Conservation (phyloP, 2,888 invertebrate species). For the Seira sanloemensis region DNA sequence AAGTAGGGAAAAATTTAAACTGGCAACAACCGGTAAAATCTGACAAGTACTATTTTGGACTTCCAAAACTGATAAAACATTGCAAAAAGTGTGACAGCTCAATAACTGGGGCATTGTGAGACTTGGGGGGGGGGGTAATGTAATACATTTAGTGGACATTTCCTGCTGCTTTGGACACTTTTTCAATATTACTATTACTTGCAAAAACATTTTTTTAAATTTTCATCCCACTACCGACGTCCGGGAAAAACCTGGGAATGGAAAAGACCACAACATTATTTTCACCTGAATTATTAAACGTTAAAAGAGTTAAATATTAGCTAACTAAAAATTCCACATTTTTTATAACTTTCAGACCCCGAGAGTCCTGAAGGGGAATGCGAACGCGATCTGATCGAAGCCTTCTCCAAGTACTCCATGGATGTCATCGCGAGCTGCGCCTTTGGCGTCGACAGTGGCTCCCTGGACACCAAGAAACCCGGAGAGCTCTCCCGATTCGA, state of each 20-base stretch:
- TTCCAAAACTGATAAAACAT: too few relatives aligned
- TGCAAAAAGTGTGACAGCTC: too few relatives aligned
- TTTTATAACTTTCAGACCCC: neutral
- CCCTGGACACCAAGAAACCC: neutral
- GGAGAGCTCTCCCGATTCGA: neutral
- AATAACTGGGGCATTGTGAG: too few relatives aligned
- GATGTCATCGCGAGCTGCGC: constrained; percentile 24
- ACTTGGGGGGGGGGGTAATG: too few relatives aligned
- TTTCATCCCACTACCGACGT: neutral
- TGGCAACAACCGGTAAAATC: too few relatives aligned
- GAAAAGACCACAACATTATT: neutral
- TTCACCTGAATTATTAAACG: neutral
- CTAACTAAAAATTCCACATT: neutral
- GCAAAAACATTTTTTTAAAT: too few relatives aligned
- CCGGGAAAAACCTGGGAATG: neutral
- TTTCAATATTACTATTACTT: too few relatives aligned
- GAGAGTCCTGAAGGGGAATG: neutral
- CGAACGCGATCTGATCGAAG: neutral
- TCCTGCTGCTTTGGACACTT: too few relatives aligned
- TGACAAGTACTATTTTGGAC: too few relatives aligned
- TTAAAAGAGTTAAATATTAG: constrained; percentile 5
- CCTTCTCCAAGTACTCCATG: constrained; percentile 2
- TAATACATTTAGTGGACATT: too few relatives aligned
- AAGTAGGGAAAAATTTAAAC: too few relatives aligned
- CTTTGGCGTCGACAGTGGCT: constrained; percentile 24